Base-by-base conservation (phyloP, 2,797 vertebrate species). In the Leptoclinus maculatus region DNA sequence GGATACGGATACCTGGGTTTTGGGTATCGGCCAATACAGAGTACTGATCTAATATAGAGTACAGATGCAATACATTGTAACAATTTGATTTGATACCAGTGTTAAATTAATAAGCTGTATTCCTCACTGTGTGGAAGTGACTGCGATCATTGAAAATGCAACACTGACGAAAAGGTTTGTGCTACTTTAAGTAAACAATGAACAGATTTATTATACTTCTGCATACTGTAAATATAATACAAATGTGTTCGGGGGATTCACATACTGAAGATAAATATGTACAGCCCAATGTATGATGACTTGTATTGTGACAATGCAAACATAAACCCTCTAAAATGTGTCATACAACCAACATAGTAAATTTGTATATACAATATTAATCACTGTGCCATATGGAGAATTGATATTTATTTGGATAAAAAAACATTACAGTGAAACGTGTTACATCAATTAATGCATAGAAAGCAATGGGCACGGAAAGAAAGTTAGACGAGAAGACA, bases 401-500 rank as follows among this genome's bases (percentile, higher is more conserved):
- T 21, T 29, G 7, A 71, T 58, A 16, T 21, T 23, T 38, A 73
- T 66, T 59, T 10, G 34, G 10, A 23, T 36, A 56, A 34, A 3
- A 2, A 45, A 59, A 39, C 32, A 53, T 39, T 38, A 23, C 9
- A 60, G 14, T 66, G 10, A 59, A 71, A 7, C 1, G 2, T 23
- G 8, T 53, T 63, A 51, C 29, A 57, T 29, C 32, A 25, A 74
- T 62, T 2, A 9, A 72, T 65, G 8, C n/a, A 49, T 51, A 39
- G 43, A 75, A 76, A 49, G 65, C 34, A 41, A 69, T 64, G 43
- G 41, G 1, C 21, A 39, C 1, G 21, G 23, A 19, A 21, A 82
- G 11, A 62, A 45, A 72, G 29, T 38, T 21, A 16, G 11, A n/a
- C 43, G 12, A 38, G 5, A 25, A 56, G 16, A 66, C 9, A 65